Evolutionary conservation across 1,140 invertebrate genomes (phyloP), one percentile per base, ranked within the genome.

Genomic region (Homarus americanus): DNA sequence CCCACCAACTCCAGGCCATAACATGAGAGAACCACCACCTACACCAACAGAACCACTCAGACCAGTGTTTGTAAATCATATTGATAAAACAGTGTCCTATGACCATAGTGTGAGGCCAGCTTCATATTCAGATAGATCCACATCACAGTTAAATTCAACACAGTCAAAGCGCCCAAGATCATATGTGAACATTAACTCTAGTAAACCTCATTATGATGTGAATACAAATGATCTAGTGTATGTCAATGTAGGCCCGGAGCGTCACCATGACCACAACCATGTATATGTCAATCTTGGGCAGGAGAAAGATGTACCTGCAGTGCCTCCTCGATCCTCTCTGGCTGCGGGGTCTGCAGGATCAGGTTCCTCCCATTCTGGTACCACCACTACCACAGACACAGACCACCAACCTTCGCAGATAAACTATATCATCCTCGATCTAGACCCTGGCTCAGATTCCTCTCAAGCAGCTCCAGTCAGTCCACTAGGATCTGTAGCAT

Each of bases 381-480:
- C 88, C 38, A 90, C 88, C 24, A 87, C 88, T 86, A 93, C 93
- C 15, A 92, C 91, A 15, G 92, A 92, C 89, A 92, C 90, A n/a
- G 91, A 82, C 92, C 91, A 79, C 91, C 90, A 72, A 80, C 93
- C 34, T 92, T 17, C 91, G 36, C 91, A 94, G 94, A 96, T 97
- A 1, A 97, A 97, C 94, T 97, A 98, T 94, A 96, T 96, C 12
- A 94, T 97, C 79, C 94, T 97, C 78, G 97, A 97, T 94, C 95
- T 97, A 93, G 96, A 97, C 84, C 92, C 82, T 63, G 92, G 88
- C 75, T 93, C 93, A 53, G 91, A 92, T 75, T 93, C 93, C 80
- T 92, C 87, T 40, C 84, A 94, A 89, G 90, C 94, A 93, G 92
- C 92, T 40, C 93, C 92, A 49, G 82, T 85, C 69, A 87, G 92